phyloP scores from a whole-genome alignment of 2,113 vertebrate species.

The Vireo altiloquus region DNA sequence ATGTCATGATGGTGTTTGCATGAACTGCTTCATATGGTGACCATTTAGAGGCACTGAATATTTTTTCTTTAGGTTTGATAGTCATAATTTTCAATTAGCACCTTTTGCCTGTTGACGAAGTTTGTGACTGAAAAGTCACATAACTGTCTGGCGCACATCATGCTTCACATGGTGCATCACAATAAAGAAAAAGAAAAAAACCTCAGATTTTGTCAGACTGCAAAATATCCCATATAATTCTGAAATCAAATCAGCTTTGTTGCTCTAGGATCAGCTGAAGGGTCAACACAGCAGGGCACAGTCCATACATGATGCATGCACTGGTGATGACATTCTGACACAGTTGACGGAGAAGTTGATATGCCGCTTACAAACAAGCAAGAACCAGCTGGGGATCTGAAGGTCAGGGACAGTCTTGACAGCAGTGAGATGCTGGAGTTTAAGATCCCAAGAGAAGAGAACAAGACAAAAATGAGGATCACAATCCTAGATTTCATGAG shows the following conservation, averaged over 20 bases:
- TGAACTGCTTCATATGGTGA: neutral
- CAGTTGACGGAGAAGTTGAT: neutral
- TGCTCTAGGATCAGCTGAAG: neutral
- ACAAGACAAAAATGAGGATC: neutral
- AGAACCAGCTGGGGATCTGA: neutral
- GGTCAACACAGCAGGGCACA: neutral
- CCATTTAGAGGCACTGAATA: neutral
- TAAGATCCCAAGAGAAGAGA: neutral
- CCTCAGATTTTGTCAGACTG: neutral
- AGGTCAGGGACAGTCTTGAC: neutral
- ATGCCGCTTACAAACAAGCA: neutral
- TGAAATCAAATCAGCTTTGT: neutral
- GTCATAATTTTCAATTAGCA: neutral
- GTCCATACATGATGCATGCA: rapidly evolving
- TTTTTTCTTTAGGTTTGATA: neutral
- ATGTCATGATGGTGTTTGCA: neutral
- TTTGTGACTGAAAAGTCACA: neutral
- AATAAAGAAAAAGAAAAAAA: neutral
- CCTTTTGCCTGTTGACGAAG: neutral
- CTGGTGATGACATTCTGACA: neutral
- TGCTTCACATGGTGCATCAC: neutral
- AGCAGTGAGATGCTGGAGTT: neutral
- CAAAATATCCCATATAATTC: neutral
- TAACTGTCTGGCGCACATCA: neutral
- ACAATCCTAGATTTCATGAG: neutral